A percentile compares a stretch with the other conserved stretches of the same genome.
Evolutionary conservation across 2,888 invertebrate genomes (phyloP).

Genomic region (Tryphoninae sp.): DNA sequence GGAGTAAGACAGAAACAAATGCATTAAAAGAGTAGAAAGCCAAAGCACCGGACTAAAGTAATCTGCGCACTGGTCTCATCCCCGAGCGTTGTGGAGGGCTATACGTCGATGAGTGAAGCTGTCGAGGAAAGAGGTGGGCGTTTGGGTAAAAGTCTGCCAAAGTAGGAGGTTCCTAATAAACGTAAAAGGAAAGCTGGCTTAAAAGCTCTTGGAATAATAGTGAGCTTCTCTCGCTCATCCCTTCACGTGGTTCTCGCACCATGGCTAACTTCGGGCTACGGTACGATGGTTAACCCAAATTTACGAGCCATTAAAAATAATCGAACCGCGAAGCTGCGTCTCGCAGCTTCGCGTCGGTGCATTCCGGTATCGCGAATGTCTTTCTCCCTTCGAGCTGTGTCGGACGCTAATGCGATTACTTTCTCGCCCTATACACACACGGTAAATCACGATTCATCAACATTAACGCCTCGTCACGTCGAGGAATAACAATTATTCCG

Average conservation of each 20-base stretch:
- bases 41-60: slow-evolving; percentile 54
- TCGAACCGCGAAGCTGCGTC: slow-evolving; percentile 63
- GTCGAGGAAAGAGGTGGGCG: slow-evolving; percentile 48
- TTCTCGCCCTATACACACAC: slow-evolving; percentile 14
- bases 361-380: slow-evolving; percentile 50
- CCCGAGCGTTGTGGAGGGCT: slow-evolving; percentile 29
- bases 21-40: slow-evolving; percentile 46
- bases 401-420: slow-evolving; percentile 40
- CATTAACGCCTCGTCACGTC: background rate
- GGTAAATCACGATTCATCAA: slow-evolving; percentile 23
- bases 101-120: slow-evolving; percentile 57
- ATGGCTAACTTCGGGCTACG: slow-evolving; percentile 55
- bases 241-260: slow-evolving; percentile 37
- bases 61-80: slow-evolving; percentile 56
- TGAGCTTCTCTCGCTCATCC: slow-evolving; percentile 64
- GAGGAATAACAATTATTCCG: background rate
- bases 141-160: slow-evolving; percentile 72
- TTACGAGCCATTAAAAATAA: slow-evolving; percentile 69
- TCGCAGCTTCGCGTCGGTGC: slow-evolving; percentile 57
- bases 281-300: slow-evolving; percentile 65
- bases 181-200: slow-evolving; percentile 75
- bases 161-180: slow-evolving; percentile 75
- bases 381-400: slow-evolving; percentile 27
- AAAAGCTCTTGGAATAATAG: slow-evolving; percentile 76
- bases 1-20: slow-evolving; percentile 25